Conservation (phyloP, 2,113 vertebrate species). For the Ctenodactylus gundi region DNA sequence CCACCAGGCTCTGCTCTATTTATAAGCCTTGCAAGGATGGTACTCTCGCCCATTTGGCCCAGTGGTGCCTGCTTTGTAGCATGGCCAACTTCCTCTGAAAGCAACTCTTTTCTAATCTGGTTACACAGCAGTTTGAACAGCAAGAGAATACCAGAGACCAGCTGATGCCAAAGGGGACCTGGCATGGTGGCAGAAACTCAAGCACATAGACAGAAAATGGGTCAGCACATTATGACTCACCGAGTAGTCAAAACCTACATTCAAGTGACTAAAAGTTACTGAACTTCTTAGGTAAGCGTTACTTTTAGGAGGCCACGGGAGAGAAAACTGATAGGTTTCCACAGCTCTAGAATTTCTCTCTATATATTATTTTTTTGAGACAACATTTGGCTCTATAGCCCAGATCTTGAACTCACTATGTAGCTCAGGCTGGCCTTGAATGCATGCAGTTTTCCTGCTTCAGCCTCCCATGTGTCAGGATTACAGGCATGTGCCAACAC, state of each 20-base stretch:
- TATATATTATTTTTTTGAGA: no score
- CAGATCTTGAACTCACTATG: no score
- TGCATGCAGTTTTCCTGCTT: no score
- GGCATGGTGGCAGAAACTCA: slow-evolving; percentile 70
- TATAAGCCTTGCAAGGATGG: slow-evolving; percentile 18
- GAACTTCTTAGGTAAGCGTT: background rate
- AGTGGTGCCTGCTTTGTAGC: slow-evolving; percentile 22
- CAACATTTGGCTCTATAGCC: no score
- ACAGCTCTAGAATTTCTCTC: background rate
- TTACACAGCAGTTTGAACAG: slow-evolving; percentile 62
- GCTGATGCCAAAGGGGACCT: slow-evolving; percentile 52
- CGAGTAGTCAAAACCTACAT: slow-evolving; percentile 15
- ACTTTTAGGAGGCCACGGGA: background rate
- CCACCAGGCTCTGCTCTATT: no score
- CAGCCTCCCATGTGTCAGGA: no score
- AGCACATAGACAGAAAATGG: slow-evolving; percentile 65
- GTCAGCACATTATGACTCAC: slow-evolving; percentile 58
- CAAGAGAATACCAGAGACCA: slow-evolving; percentile 64
- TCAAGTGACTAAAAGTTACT: slow-evolving; percentile 37
- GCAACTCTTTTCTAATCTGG: slow-evolving; percentile 67
- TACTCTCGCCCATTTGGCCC: slow-evolving; percentile 28
- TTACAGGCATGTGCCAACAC: no score
- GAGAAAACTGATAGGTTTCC: background rate
- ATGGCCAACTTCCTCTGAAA: slow-evolving; percentile 64
- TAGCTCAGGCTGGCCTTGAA: no score